Evolutionary conservation across 2,888 invertebrate genomes (phyloP).

Genomic region (Stegophylla sp.): DNA sequence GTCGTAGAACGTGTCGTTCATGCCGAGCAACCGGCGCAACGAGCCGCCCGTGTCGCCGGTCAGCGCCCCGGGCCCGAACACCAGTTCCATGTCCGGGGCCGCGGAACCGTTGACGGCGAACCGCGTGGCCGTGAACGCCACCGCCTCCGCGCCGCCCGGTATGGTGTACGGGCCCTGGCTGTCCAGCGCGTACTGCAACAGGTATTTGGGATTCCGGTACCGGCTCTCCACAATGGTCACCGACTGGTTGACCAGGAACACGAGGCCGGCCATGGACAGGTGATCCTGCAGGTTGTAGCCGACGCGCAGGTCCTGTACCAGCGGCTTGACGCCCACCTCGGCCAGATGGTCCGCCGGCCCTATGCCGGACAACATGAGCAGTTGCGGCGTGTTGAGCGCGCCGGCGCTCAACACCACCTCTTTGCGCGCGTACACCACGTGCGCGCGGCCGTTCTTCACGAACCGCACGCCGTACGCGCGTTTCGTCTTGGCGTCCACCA

Average conservation of each 20-base stretch:
- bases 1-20: slow-evolving; percentile 65
- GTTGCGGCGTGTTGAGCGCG: slow-evolving; percentile 85
- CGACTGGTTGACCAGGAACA: slow-evolving; percentile 64
- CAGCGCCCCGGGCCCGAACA: slow-evolving; percentile 67
- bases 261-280: slow-evolving; percentile 65
- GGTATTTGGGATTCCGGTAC: slow-evolving; percentile 62
- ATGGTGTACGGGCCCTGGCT: slow-evolving; percentile 65
- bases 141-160: slow-evolving; percentile 66
- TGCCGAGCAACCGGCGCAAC: slow-evolving; percentile 64
- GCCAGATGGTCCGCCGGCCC: slow-evolving; percentile 65
- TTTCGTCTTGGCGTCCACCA: slow-evolving; percentile 72
- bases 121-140: slow-evolving; percentile 66
- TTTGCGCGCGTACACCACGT: slow-evolving; percentile 71
- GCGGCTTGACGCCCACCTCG: slow-evolving; percentile 64
- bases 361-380: slow-evolving; percentile 85
- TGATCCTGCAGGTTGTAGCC: slow-evolving; percentile 66
- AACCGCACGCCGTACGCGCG: slow-evolving; percentile 68
- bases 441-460: slow-evolving; percentile 37
- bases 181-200: slow-evolving; percentile 64
- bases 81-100: slow-evolving; percentile 67
- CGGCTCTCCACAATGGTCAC: slow-evolving; percentile 63
- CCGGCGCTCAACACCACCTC: slow-evolving; percentile 88
- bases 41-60: slow-evolving; percentile 67
- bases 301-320: slow-evolving; percentile 65
- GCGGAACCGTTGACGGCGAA: slow-evolving; percentile 65